Evolutionary conservation across 2,888 invertebrate species (phyloP).

Genomic region (Tetranychus truncatus): DNA sequence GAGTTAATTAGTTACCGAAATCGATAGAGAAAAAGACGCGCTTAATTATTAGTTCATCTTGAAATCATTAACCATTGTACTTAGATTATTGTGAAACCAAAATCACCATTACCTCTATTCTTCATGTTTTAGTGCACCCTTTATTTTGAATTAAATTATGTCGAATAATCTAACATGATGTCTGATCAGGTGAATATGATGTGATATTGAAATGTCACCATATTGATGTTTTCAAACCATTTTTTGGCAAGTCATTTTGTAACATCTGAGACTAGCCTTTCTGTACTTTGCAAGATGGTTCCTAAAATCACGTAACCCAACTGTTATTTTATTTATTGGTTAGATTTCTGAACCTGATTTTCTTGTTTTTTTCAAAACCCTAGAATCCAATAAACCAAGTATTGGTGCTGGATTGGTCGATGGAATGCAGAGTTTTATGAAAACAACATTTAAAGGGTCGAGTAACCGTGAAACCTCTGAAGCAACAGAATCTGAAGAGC

Average conservation of each 20-base stretch:
- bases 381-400: background rate
- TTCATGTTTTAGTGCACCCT: too few species aligned
- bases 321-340: too few species aligned
- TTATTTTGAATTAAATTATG: too few species aligned
- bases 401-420: conserved; percentile 7
- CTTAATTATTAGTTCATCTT: background rate
- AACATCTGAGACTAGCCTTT: too few species aligned
- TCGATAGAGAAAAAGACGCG: background rate
- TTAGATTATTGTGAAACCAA: too few species aligned
- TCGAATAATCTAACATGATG: too few species aligned
- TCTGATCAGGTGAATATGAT: background rate
- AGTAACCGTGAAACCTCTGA: background rate
- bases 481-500: background rate
- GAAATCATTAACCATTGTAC: background rate
- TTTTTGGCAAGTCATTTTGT: too few species aligned
- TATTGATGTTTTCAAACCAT: background rate
- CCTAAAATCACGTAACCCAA: too few species aligned
- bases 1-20: too few species aligned
- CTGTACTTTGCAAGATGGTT: too few species aligned
- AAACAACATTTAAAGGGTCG: conserved; percentile 2
- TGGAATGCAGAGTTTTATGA: background rate
- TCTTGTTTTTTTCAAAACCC: background rate
- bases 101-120: too few species aligned
- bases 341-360: background rate
- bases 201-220: background rate